These are phyloP conservation scores for Odontamblyopus lacepedii DNA, from an alignment of 2,797 vertebrate genomes.

Conservation along the genomic window DNA sequence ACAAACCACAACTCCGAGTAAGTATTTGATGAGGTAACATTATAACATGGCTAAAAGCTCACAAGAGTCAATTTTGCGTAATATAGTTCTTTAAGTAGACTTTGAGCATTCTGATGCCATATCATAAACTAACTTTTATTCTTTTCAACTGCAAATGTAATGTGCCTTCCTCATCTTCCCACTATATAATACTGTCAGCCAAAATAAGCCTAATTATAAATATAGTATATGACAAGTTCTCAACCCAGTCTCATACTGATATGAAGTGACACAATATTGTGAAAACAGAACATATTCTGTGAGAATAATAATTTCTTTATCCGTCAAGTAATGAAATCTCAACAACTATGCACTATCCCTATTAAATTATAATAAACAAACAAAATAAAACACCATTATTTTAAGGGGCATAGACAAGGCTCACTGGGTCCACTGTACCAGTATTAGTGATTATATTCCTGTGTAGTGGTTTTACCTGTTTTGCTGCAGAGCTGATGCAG, in stretches of 20 bases:
- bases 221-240: neutral
- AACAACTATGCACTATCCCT: neutral
- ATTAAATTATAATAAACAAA: neutral
- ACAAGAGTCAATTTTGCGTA: no score
- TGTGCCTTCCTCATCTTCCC: no score
- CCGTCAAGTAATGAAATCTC: no score
- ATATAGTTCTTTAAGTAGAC: no score
- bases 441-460: constrained; percentile 16
- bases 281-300: no score
- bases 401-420: neutral
- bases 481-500: constrained; percentile 91
- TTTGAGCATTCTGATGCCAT: no score
- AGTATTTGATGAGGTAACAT: no score
- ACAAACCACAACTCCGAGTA: no score
- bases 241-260: neutral
- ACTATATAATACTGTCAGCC: neutral
- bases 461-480: constrained; percentile 81
- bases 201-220: neutral
- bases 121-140: no score
- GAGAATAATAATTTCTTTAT: no score
- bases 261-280: neutral
- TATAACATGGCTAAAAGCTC: no score
- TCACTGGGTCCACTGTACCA: constrained; percentile 12
- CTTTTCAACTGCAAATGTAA: no score
- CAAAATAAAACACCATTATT: neutral